Base-by-base conservation (phyloP, 2,113 vertebrate species). In the Limanda limanda region DNA sequence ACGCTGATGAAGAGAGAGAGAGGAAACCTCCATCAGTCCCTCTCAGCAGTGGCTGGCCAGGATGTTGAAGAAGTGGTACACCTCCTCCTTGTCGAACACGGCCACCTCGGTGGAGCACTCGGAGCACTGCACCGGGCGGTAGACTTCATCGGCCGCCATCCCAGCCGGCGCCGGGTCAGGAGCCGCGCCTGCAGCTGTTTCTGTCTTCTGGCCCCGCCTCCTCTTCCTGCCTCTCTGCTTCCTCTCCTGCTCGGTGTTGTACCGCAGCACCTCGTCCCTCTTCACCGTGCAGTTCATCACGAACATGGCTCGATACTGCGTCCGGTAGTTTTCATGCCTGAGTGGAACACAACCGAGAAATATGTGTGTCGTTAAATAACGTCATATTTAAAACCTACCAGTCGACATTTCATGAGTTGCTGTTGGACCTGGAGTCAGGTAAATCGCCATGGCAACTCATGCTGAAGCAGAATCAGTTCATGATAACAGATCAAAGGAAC, bases 281-380 rank as follows among this genome's bases (percentile, higher is more conserved):
- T 96, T 96, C 86, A 99, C 94, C 17, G 77, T 14, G 12, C 98
- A 99, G 93, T 99, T 99, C 97, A 99, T 98, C 83, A 99, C 98
- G 79, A 99, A 99, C 97, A 99, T 99, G 35, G 98, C 98, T 89
- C 97, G 95, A 58, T 99, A 99, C 42, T 99, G 98, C 4, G 96
- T 98, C 86, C 94, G 96, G 86, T 98, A 99, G 47, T 95, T 96
- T 40, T 99, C 98, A 3, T 99, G 98, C 74, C 98, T 99, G 58
- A 45, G n/a, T 0, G 1, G 1, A 47, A 83, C 4, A 76, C 9
- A 73, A 54, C 15, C 11, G n/a, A 5, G n/a, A 66, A 0, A 23
- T 0, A 1, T 27, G 0, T 1, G 1, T 54, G 48, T 42, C 8
- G 56, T 20, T 2, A n/a, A 37, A 11, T 3, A 5, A 35, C 15